Base-by-base conservation (phyloP, 2,888 invertebrate genomes). In the Eurytoma californica region DNA sequence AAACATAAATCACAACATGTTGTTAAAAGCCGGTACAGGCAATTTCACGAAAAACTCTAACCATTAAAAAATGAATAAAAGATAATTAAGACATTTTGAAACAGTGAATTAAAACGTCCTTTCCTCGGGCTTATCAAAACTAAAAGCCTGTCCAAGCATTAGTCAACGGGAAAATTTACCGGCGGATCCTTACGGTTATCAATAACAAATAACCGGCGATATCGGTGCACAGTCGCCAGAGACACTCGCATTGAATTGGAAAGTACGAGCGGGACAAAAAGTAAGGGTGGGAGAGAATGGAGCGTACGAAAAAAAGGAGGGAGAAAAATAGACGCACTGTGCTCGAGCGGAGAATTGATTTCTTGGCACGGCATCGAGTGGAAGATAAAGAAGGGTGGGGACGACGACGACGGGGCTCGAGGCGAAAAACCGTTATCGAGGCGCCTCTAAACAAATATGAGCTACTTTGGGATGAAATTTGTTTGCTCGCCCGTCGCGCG, bases 401-500 rank as follows among this genome's bases (percentile, higher is more conserved):
- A 30, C 49, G 20, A 24, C 3, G 49, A 28, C 3, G 49, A 28
- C 30, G 66, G n/a, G 61, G 61, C 58, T 3, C 39, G 60, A 39
- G 61, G 58, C 73, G 79, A 74, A 79, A 79, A 74, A 76, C 72
- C 68, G 76, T 76, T 80, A 80, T 80, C 76, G 76, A 76, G 80
- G 80, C 76, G 72, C 68, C 80, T 80, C 80, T 72, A 80, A 80
- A 72, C 80, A 80, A 80, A 80, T 80, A 80, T 76, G 76, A 76
- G 72, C 80, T 80, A 80, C 80, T 76, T 72, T 68, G 67, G 61
- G 72, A 68, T 58, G 68, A 76, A 80, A 80, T 76, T 80, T 76
- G 80, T 80, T 80, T 79, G 75, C 66, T 51, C 63, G 47, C 39
- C 24, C 58, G 70, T 14, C 58, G 70, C 18, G 47, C 57, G 49